A percentile compares a stretch with the other conserved stretches of the same genome.
phyloP scores from a whole-genome alignment of 2,888 invertebrate species.

The Timandra comae region DNA sequence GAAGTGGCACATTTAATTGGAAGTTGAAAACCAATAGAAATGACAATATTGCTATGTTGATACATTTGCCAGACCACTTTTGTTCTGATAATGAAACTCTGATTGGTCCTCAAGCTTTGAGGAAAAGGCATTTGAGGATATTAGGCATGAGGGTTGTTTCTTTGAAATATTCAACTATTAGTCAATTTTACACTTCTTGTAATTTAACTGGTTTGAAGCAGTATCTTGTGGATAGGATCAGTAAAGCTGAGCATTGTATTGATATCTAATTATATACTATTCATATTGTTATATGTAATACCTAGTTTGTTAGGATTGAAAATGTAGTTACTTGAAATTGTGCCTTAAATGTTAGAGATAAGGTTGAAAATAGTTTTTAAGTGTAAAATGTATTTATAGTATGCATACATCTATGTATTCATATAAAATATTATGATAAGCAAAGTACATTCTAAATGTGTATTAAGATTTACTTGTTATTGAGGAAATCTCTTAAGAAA shows the following conservation, averaged over 20 bases:
- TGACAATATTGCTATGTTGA: slow-evolving; percentile 74
- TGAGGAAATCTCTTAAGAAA: no score
- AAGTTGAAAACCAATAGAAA: slow-evolving; percentile 56
- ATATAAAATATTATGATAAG: no score
- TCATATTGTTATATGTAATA: no score
- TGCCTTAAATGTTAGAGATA: no score
- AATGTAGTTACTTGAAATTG: no score
- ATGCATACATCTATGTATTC: no score
- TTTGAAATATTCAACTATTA: slow-evolving; percentile 72
- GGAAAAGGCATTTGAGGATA: slow-evolving; percentile 77
- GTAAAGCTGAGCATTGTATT: slow-evolving; percentile 33
- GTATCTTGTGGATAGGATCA: slow-evolving; percentile 69
- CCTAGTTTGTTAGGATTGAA: no score
- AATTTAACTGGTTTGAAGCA: slow-evolving; percentile 64
- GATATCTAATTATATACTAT: no score
- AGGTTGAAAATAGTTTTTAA: no score
- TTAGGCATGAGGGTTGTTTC: slow-evolving; percentile 79
- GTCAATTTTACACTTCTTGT: slow-evolving; percentile 59
- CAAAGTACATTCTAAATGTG: no score
- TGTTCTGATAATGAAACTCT: slow-evolving; percentile 74
- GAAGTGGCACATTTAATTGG: slow-evolving; percentile 58
- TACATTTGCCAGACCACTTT: slow-evolving; percentile 81
- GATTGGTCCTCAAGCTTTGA: slow-evolving; percentile 80
- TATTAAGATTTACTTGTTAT: no score
- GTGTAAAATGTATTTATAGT: no score